phyloP scores from a whole-genome alignment of 2,113 vertebrate species.

The Clarias macrocephalus region DNA sequence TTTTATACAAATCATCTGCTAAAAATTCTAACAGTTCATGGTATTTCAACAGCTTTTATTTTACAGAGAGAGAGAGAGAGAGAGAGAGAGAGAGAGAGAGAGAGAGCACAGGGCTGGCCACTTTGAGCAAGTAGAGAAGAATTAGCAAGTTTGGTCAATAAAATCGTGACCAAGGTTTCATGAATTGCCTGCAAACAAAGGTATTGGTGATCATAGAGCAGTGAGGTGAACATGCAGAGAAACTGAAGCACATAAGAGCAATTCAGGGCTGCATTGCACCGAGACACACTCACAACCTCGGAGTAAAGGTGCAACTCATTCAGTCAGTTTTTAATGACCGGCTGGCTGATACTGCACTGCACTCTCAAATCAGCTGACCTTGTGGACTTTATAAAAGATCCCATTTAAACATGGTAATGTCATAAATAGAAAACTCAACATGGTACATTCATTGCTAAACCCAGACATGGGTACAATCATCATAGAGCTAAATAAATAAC shows the following conservation, averaged over 20 bases:
- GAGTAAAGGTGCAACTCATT: not conserved
- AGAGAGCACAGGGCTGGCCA: not conserved
- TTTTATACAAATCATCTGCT: not conserved
- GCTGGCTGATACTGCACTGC: not conserved
- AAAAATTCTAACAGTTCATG: slow-evolving; percentile 14
- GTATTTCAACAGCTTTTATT: slow-evolving; percentile 48
- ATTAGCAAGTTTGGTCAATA: not conserved
- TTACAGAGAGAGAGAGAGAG: not conserved
- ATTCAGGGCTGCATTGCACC: not conserved
- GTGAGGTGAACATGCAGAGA: not conserved
- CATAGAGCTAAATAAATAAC: not conserved
- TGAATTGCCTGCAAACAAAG: not conserved
- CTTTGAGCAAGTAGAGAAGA: not conserved
- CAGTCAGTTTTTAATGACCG: not conserved
- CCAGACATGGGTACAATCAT: not conserved
- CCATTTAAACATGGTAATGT: not conserved
- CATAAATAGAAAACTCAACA: not conserved
- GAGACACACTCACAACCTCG: not conserved
- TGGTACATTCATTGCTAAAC: not conserved
- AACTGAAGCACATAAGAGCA: not conserved
- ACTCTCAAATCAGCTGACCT: not conserved
- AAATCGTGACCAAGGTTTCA: not conserved
- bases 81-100: not conserved
- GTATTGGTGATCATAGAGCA: not conserved
- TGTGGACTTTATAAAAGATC: not conserved